phyloP scores from a whole-genome alignment of 1,140 invertebrate genomes.

The Scaptodrosophila lebanonensis region DNA sequence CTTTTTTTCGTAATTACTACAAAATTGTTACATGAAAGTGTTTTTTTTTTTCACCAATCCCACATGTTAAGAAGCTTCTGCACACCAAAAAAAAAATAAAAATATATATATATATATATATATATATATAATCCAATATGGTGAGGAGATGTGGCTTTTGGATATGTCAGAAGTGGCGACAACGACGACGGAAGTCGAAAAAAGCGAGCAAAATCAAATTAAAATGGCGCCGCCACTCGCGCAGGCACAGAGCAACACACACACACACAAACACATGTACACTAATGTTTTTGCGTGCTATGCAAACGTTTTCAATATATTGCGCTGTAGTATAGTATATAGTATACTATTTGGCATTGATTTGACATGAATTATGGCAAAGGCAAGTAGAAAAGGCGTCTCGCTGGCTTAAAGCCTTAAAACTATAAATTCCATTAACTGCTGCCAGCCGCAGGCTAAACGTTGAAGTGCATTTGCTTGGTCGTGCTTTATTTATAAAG shows the following conservation, averaged over 20 bases:
- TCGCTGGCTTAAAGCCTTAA: constrained; percentile 22
- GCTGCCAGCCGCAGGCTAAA: constrained; percentile 46
- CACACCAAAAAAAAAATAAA: no score
- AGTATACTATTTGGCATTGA: constrained; percentile 49
- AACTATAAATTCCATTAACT: constrained; percentile 52
- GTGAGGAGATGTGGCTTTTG: no score
- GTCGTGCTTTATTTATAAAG: constrained; percentile 66
- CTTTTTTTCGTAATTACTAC: no score
- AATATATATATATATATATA: no score
- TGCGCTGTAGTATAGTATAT: constrained; percentile 45
- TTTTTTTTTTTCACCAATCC: no score
- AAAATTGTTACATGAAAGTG: no score
- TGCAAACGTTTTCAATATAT: constrained; percentile 55
- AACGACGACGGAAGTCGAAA: constrained; percentile 37
- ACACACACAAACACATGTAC: constrained; percentile 20
- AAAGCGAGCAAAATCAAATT: constrained; percentile 56
- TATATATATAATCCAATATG: no score
- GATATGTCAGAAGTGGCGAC: constrained; percentile 56
- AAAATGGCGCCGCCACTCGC: constrained; percentile 60
- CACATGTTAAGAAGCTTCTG: no score
- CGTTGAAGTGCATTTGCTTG: constrained; percentile 47
- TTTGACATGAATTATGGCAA: constrained; percentile 63
- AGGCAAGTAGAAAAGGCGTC: constrained; percentile 13
- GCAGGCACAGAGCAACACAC: constrained; percentile 21
- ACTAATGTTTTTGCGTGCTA: constrained; percentile 26